phyloP scores from a whole-genome alignment of 2,888 invertebrate species.

The Cryptocheilus praepositus region DNA sequence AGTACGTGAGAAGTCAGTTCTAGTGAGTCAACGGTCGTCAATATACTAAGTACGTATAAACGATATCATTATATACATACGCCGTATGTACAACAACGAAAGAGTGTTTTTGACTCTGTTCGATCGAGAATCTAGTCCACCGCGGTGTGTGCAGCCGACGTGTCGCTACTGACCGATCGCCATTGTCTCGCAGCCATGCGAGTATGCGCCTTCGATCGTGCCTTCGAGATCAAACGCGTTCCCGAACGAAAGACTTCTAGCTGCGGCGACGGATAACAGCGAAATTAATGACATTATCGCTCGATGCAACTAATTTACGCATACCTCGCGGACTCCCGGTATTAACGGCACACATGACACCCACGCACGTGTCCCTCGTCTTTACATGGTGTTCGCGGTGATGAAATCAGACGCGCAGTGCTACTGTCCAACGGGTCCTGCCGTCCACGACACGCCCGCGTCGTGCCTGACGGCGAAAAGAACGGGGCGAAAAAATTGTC shows the following conservation, averaged over 20 bases:
- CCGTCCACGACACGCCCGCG: background rate
- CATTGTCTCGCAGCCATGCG: background rate
- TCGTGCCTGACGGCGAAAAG: slow-evolving; percentile 25
- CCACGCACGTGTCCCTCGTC: slow-evolving; percentile 11
- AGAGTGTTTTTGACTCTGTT: background rate
- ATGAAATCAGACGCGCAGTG: slow-evolving; percentile 39
- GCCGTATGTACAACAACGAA: background rate
- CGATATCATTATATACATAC: background rate
- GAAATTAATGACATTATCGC: slow-evolving; percentile 30
- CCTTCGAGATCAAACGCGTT: slow-evolving; percentile 40
- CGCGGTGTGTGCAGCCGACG: too few species aligned
- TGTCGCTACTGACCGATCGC: slow-evolving; percentile 1
- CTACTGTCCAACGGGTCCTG: too few species aligned
- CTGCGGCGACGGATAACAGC: slow-evolving; percentile 32
- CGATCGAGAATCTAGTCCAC: too few species aligned
- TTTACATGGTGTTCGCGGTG: slow-evolving; percentile 12
- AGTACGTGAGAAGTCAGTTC: too few species aligned
- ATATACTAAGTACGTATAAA: too few species aligned
- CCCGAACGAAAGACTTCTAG: slow-evolving; percentile 29
- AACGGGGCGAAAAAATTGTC: slow-evolving; percentile 37
- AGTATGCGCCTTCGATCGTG: too few species aligned
- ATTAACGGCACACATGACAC: slow-evolving; percentile 19
- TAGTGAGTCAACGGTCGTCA: too few species aligned
- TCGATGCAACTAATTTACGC: slow-evolving; percentile 32
- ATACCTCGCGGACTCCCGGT: too few species aligned